Base-by-base conservation (phyloP, 2,113 vertebrate species). In the Microcebus murinus region DNA sequence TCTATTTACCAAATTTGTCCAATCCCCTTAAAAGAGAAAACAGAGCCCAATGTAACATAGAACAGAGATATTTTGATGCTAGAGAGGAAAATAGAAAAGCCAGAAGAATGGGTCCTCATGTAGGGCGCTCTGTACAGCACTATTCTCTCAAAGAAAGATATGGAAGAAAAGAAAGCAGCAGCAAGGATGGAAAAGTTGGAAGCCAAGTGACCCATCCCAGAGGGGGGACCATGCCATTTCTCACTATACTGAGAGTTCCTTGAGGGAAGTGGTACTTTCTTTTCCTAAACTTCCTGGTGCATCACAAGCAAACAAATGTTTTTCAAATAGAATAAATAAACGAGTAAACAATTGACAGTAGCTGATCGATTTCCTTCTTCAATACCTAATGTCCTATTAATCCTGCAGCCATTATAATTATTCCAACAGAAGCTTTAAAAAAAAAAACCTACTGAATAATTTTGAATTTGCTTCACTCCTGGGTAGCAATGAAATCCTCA, bases 401-500 rank as follows among this genome's bases (percentile, higher is more conserved):
- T 93, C 76, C 93, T 0, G 76, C 45, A 45, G 8, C 59, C 86
- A 73, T 84, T 52, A 68, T n/a, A 95, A 95, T 74, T 48, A 57
- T 85, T 52, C 71, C 39, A 94, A 77, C 15, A 84, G 48, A 67
- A 88, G 20, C 25, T 83, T 92, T 59, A 1, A 29, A 77, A 82
- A 82, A 87, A 55, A 18, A 12, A 13, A 45, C 13, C 82, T 50
- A 57, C 77, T 59, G 87, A 92, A 85, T 86, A 48, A 85, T 90
- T 96, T 76, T 70, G 74, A 91, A 94, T 87, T 91, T 95, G 70
- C 94, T 81, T 23, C 45, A 50, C 42, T 90, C 61, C 45, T 59
- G 45, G 57, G 65, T 63, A 42, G 91, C 68, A 61, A 80, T 87
- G 97, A 96, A 97, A 96, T 98, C 95, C 95, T 97, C 97, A 97